Evolutionary conservation across 2,888 invertebrate genomes (phyloP), one percentile per base, ranked within the genome.

Genomic region (Microdon myrmicae): DNA sequence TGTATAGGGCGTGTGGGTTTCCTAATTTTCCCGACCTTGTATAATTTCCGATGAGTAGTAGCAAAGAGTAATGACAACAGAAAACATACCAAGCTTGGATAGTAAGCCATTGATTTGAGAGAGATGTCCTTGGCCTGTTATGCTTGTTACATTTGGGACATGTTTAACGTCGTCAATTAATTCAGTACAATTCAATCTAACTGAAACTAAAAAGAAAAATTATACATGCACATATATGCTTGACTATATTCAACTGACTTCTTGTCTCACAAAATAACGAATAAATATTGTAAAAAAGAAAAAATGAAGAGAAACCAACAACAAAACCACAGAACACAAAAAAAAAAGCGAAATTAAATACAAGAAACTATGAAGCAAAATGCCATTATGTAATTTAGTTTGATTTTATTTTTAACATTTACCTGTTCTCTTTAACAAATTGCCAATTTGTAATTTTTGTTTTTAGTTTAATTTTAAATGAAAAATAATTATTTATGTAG

Each of bases 351-450:
- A 32, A 17, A 25, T 16, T 43, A 22, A 14, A 47, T 26, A 20
- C 37, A 43, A 54, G n/a, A n/a, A 60, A 22, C 37, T 35, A 39
- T 32, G 38, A 49, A 53, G 37, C 35, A 44, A 54, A 47, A 47
- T 48, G 49, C 49, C 55, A 56, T 61, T 44, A 61, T 56, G 49
- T 49, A 44, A 61, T 32, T 25, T 25, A 39, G 16, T 51, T 51
- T 16, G 12, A 8, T 19, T 39, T 49, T 39, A 20, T 53, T 53
- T 39, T 51, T 51, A 51, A 37, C 49, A 45, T 37, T 25, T 35
- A 14, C 45, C 20, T 5, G 17, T 17, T 41, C 44, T 13, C 39
- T 22, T 38, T 38, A 39, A 20, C 25, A 43, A 48, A 38, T 29
- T 19, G 34, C 34, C 43, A 55, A 23, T 38, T 51, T 49, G 39